Conservation (phyloP, 64 coral and sea anemone species). For the Stylophora pistillata region DNA sequence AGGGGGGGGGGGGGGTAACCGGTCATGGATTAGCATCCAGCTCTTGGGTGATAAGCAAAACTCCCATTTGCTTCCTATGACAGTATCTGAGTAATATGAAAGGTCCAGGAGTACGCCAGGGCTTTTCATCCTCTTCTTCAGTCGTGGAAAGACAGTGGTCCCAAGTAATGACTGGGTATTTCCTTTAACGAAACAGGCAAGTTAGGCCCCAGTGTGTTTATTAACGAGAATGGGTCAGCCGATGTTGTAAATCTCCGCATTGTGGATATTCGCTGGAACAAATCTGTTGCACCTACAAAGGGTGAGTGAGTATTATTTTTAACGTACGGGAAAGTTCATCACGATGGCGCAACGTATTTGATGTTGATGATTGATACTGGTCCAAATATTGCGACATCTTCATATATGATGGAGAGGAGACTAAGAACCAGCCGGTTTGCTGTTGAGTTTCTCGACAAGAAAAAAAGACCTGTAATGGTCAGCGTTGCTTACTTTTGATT, state of each 20-base stretch:
- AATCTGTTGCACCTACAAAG: not conserved
- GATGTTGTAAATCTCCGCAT: constrained; percentile 27
- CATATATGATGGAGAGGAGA: too few relatives aligned
- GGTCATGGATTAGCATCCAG: too few relatives aligned
- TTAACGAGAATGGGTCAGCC: constrained; percentile 15
- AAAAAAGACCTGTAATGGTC: too few relatives aligned
- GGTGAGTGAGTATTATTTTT: not conserved
- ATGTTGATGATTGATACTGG: too few relatives aligned
- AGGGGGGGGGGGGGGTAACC: too few relatives aligned
- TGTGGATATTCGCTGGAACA: constrained; percentile 1
- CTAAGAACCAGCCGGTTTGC: too few relatives aligned
- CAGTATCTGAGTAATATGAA: too few relatives aligned
- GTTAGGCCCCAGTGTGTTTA: constrained; percentile 2
- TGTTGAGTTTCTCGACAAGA: too few relatives aligned
- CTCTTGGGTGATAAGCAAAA: too few relatives aligned
- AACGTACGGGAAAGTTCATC: not conserved
- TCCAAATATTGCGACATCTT: too few relatives aligned
- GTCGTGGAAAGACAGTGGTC: not conserved
- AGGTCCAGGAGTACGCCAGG: not conserved
- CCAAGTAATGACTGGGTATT: not conserved
- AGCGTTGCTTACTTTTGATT: too few relatives aligned
- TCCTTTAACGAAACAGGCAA: not conserved
- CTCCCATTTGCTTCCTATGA: too few relatives aligned
- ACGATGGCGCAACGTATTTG: not conserved
- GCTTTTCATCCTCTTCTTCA: not conserved